These are phyloP conservation scores for Pseudachorutes palmiensis DNA, from an alignment of 1,140 invertebrate species.

Conservation along the genomic window DNA sequence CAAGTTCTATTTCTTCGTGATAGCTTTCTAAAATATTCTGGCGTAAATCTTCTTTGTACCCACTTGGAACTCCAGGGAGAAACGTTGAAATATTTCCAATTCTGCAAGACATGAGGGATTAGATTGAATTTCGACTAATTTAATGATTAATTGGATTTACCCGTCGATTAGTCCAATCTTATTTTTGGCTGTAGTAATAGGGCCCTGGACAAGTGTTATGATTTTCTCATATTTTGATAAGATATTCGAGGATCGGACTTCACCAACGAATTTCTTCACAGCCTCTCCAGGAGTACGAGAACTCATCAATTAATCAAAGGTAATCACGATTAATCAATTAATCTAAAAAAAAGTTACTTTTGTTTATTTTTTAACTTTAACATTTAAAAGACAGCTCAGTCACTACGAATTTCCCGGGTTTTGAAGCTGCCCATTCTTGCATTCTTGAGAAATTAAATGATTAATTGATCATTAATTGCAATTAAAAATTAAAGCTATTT, in stretches of 20 bases:
- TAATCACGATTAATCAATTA: too few species aligned
- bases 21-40: conserved; percentile 18
- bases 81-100: conserved; percentile 13
- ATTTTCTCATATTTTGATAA: conserved; percentile 18
- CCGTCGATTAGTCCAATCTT: conserved; percentile 19
- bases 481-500: too few species aligned
- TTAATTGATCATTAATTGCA: too few species aligned
- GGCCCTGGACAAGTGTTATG: conserved; percentile 6
- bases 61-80: conserved; percentile 4
- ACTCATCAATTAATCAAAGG: conserved; percentile 11
- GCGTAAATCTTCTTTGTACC: conserved; percentile 12
- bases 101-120: conserved; percentile 4
- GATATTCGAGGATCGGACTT: conserved; percentile 7
- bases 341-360: too few species aligned
- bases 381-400: too few species aligned
- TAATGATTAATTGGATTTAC: conserved; percentile 17
- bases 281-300: not conserved
- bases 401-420: too few species aligned
- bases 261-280: conserved; percentile 7
- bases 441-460: too few species aligned
- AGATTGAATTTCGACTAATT: conserved; percentile 5
- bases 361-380: too few species aligned
- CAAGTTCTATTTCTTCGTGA: conserved; percentile 21
- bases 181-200: conserved; percentile 19
- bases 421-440: too few species aligned